phyloP scores from a whole-genome alignment of 2,797 vertebrate species.

The Pachyuromys duprasi region DNA sequence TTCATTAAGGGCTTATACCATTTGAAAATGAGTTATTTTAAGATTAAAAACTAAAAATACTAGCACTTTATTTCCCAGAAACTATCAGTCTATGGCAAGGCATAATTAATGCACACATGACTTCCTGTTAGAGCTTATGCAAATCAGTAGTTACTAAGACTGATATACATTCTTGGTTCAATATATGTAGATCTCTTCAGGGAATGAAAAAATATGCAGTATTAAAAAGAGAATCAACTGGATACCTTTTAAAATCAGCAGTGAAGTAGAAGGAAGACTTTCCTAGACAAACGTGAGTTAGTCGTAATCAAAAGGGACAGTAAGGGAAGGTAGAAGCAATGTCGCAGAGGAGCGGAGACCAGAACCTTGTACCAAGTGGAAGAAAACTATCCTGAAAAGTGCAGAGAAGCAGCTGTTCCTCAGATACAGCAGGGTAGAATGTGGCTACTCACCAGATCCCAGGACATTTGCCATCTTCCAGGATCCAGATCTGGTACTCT shows the following conservation, averaged over 20 bases:
- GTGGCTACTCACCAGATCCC: not conserved
- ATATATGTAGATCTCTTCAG: not conserved
- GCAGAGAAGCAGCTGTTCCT: not conserved
- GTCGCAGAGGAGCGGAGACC: not conserved
- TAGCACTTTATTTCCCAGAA: constrained; percentile 61
- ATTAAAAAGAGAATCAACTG: not conserved
- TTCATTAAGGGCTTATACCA: constrained; percentile 76
- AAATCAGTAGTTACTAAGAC: constrained; percentile 54
- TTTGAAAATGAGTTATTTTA: constrained; percentile 77
- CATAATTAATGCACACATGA: constrained; percentile 64
- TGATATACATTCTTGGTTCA: constrained; percentile 31
- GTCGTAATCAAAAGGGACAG: not conserved
- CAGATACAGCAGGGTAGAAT: not conserved
- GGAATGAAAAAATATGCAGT: constrained; percentile 10
- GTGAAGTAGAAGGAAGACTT: not conserved
- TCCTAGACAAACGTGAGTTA: not conserved
- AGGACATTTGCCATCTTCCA: not conserved
- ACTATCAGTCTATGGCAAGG: constrained; percentile 58
- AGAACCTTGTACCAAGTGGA: not conserved
- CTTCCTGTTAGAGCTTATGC: constrained; percentile 63
- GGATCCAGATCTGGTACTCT: not conserved
- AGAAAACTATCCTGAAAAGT: not conserved
- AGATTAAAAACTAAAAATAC: constrained; percentile 70
- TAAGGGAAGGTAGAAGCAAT: not conserved
- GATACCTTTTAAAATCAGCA: not conserved